A percentile compares a stretch with the other conserved stretches of the same genome.
Evolutionary conservation across 2,888 invertebrate genomes (phyloP).

Genomic region (Apomyelois bistriatella): DNA sequence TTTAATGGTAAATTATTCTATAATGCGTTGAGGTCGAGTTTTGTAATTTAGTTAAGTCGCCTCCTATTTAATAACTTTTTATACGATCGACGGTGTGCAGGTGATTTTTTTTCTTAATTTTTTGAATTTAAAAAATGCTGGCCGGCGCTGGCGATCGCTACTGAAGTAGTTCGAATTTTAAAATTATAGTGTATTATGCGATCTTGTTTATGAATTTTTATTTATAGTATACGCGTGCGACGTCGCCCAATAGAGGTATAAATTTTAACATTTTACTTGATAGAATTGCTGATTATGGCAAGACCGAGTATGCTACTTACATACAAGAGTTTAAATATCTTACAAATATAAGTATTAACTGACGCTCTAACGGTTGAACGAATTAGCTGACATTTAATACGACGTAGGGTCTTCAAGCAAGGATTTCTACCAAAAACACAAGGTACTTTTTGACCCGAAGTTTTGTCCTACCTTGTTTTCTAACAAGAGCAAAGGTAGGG

Average conservation of each 20-base stretch:
- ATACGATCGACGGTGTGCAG: constrained; percentile 56
- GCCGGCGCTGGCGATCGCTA: constrained; percentile 52
- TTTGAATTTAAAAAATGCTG: constrained; percentile 47
- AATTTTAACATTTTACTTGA: not conserved
- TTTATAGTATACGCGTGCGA: constrained; percentile 63
- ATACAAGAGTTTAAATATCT: too few species aligned
- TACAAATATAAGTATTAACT: too few species aligned
- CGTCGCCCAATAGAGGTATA: constrained; percentile 17
- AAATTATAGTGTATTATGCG: constrained; percentile 75
- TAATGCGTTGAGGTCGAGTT: constrained; percentile 73
- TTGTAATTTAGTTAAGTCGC: constrained; percentile 78
- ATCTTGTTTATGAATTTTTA: constrained; percentile 56
- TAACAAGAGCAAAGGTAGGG: too few species aligned
- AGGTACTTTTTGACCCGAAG: too few species aligned
- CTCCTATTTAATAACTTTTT: constrained; percentile 78
- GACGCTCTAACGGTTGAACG: too few species aligned
- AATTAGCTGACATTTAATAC: too few species aligned
- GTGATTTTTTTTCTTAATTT: constrained; percentile 60
- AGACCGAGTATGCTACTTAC: not conserved
- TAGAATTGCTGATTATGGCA: not conserved
- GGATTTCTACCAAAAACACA: too few species aligned
- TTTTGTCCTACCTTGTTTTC: too few species aligned
- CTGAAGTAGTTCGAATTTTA: constrained; percentile 74
- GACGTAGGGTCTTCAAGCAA: too few species aligned
- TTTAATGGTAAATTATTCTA: constrained; percentile 70